Conservation (phyloP, 2,888 invertebrate species). For the Agrilus biguttatus region DNA sequence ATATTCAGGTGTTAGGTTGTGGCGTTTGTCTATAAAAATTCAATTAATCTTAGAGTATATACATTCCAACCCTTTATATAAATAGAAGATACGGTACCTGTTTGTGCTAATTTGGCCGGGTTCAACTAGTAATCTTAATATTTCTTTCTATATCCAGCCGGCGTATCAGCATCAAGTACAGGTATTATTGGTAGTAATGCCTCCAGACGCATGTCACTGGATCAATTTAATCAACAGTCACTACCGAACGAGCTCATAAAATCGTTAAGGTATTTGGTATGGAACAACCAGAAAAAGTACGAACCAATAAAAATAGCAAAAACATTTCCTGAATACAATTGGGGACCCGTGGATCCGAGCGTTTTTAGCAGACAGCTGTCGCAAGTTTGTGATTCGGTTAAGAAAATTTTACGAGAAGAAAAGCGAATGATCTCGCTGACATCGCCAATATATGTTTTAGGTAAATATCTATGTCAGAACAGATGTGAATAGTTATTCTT, state of each 20-base stretch:
- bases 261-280: slow-evolving; percentile 36
- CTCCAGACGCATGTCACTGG: slow-evolving; percentile 26
- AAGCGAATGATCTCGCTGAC: slow-evolving; percentile 35
- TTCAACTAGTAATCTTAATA: too few species aligned
- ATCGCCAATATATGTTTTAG: slow-evolving; percentile 43
- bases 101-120: too few species aligned
- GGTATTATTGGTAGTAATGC: slow-evolving; percentile 16
- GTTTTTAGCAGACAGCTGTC: slow-evolving; percentile 35
- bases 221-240: slow-evolving; percentile 38
- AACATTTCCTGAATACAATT: slow-evolving; percentile 14
- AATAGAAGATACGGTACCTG: too few species aligned
- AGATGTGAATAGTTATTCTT: too few species aligned
- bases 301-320: slow-evolving; percentile 11
- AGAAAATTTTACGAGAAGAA: slow-evolving; percentile 36
- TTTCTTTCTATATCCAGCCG: slow-evolving; percentile 12
- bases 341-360: slow-evolving; percentile 25
- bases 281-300: slow-evolving; percentile 12
- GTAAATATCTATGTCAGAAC: slow-evolving; percentile 18
- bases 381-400: slow-evolving; percentile 34
- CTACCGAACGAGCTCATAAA: slow-evolving; percentile 42
- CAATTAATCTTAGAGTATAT: too few species aligned
- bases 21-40: too few species aligned
- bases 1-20: too few species aligned
- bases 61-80: too few species aligned
- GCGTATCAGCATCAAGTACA: slow-evolving; percentile 18